Percentiles rank a stretch among this genome's conserved stretches.
Conservation (phyloP, 2,888 invertebrate genomes). For the Serripes groenlandicus region DNA sequence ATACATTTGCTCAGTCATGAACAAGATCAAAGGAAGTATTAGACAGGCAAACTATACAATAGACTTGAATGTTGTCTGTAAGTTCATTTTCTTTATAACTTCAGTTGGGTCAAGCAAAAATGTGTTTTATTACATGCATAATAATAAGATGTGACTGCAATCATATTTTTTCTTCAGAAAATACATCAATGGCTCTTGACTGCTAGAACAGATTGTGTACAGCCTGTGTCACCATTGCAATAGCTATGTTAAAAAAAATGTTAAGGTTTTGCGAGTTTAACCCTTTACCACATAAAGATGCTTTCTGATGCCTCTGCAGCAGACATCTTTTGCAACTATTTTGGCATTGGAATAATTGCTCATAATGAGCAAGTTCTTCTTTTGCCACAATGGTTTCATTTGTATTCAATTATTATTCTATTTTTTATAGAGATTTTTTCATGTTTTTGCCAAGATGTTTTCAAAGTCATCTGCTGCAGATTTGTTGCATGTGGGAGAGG, state of each 20-base stretch:
- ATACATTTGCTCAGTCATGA: constrained; percentile 60
- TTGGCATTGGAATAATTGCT: background rate
- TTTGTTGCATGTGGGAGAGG: no score
- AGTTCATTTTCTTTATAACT: background rate
- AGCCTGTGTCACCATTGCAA: no score
- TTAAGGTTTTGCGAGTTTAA: no score
- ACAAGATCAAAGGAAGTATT: constrained; percentile 13
- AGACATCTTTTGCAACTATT: no score
- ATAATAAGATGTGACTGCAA: no score
- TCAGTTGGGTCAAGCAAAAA: background rate
- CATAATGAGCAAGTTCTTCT: background rate
- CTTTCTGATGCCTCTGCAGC: no score
- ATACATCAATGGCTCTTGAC: background rate
- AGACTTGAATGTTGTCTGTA: constrained; percentile 17
- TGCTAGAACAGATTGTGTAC: background rate
- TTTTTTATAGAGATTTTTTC: no score
- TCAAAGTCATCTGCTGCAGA: no score
- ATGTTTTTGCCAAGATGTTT: no score
- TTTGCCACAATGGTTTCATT: background rate
- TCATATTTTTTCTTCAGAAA: background rate
- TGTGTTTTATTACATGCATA: background rate
- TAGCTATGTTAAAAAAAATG: no score
- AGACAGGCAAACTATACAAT: constrained; percentile 10
- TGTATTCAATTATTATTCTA: no score
- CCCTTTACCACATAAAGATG: no score